Base-by-base conservation (phyloP, 30 jellyfish, hydroid and myxozoan genomes). In the Hydractinia symbiolongicarpus region DNA sequence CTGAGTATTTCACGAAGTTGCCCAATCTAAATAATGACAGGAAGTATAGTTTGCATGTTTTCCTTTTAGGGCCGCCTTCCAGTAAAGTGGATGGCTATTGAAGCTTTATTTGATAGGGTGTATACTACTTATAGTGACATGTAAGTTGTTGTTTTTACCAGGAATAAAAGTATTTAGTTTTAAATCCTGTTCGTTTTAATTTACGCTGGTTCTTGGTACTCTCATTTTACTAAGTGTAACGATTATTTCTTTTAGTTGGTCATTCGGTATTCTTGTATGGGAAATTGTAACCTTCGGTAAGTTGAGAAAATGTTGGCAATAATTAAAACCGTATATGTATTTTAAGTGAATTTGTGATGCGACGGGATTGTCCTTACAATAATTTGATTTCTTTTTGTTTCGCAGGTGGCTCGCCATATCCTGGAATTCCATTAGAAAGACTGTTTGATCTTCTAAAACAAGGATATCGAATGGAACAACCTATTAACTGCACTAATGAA, bases 51-150 rank as follows among this genome's bases (percentile, higher is more conserved):
- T 20, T 8, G 80, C n/a, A 5, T 30, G 15, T 14, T 75, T 51
- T 21, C 13, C 66, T 30, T 5, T 11, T 67, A 88, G 96, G 96
- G 96, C 15, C 94, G 95, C 15, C 84, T 88, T 40, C 98, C 98
- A 7, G 98, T 91, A 50, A 91, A 91, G 80, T 91, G 98, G 98
- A 91, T 91, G 98, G 98, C 98, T 7, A 88, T 91, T 14, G 98
- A 91, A 67, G 98, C 98, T 1, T 69, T 91, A 66, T 91, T 91
- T 82, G 98, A 91, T 86, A 95, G 98, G 4, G 98, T 91, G 8
- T 86, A 91, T 87, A 91, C 98, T 8, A 91, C 91, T 49, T 95
- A 91, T 57, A 91, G 98, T 84, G 98, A 91, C 72, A 94, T 91
- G 98, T 79, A 79, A 60, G 87, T 61, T 66, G 0, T 6, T n/a